Evolutionary conservation across 2,113 vertebrate genomes (phyloP).

Genomic region (Pogona vitticeps): DNA sequence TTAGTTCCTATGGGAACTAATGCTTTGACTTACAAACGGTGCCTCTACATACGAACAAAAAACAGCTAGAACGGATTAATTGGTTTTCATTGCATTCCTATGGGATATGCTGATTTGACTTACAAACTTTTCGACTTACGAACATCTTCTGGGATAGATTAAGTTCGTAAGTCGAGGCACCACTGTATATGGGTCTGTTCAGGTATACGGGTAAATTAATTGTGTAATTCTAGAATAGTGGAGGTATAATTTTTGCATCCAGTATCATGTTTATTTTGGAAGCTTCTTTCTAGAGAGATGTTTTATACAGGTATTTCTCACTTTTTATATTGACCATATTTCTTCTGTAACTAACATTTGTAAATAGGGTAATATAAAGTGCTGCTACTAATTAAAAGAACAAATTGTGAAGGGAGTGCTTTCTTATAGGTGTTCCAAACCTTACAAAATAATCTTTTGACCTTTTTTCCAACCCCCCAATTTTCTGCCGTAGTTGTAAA

Average conservation of each 20-base stretch:
- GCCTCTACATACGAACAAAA: too few relatives aligned
- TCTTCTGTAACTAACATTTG: background rate
- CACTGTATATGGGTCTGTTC: background rate
- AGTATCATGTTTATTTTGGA: conserved; percentile 43
- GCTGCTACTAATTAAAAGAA: conserved; percentile 17
- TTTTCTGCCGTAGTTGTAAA: background rate
- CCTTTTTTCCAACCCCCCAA: background rate
- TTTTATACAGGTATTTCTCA: conserved; percentile 31
- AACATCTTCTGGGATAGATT: too few relatives aligned
- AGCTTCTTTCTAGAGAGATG: conserved; percentile 19
- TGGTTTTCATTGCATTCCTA: too few relatives aligned
- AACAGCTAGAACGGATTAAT: too few relatives aligned
- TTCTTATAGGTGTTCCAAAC: background rate
- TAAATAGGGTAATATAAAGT: conserved; percentile 9
- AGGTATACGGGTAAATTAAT: conserved; percentile 10
- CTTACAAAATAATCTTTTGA: background rate
- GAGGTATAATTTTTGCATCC: conserved; percentile 34
- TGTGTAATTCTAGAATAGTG: conserved; percentile 3
- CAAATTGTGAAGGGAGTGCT: conserved; percentile 10
- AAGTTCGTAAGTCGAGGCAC: too few relatives aligned
- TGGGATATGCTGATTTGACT: too few relatives aligned
- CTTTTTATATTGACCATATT: conserved; percentile 33
- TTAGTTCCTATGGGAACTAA: too few relatives aligned
- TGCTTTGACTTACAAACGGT: too few relatives aligned
- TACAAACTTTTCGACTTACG: too few relatives aligned